Conservation (phyloP, 1,140 invertebrate species). For the Hylaeus volcanicus region DNA sequence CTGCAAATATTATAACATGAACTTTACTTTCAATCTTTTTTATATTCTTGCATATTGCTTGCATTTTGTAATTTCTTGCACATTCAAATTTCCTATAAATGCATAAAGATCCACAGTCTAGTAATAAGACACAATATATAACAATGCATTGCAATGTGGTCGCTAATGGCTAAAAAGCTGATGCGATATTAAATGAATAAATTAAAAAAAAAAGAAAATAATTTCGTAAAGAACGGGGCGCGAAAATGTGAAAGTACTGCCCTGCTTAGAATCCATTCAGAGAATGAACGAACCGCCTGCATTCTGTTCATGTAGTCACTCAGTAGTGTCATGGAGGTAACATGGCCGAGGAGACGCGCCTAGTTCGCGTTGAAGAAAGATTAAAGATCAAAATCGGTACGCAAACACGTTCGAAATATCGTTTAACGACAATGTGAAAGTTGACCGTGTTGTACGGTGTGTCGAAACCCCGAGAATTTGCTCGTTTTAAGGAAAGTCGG, state of each 20-base stretch:
- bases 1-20: too few species aligned
- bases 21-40: too few species aligned
- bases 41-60: too few species aligned
- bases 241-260: constrained; percentile 42
- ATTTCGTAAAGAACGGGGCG: constrained; percentile 3
- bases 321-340: constrained; percentile 86
- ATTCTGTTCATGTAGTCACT: constrained; percentile 78
- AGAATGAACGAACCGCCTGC: constrained; percentile 77
- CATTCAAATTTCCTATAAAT: too few species aligned
- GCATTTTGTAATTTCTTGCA: too few species aligned
- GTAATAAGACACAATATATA: too few species aligned
- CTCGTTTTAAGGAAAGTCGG: constrained; percentile 1
- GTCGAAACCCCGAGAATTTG: not conserved
- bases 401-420: constrained; percentile 37
- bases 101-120: too few species aligned
- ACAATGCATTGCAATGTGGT: too few species aligned
- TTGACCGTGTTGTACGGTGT: not conserved
- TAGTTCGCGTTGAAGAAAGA: constrained; percentile 92
- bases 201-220: too few species aligned
- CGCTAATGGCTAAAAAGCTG: too few species aligned
- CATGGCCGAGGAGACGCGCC: constrained; percentile 91
- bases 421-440: constrained; percentile 11
- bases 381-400: constrained; percentile 93
- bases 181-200: too few species aligned
- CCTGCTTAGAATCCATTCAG: constrained; percentile 76